These are phyloP conservation scores for Melieria crassipennis DNA, from an alignment of 2,888 invertebrate species.

Conservation along the genomic window DNA sequence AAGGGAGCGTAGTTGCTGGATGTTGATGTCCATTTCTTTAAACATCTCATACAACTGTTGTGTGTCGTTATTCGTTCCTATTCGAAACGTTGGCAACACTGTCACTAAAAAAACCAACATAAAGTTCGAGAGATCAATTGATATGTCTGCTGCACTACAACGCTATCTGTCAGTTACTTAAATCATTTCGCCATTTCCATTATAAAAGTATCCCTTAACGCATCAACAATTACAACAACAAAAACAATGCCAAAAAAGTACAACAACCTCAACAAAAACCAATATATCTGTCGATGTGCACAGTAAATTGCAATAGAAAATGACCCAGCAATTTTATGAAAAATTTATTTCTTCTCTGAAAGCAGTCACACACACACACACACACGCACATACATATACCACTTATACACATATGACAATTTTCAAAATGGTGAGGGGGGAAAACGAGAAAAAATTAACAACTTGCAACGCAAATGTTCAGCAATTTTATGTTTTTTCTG, in stretches of 20 bases:
- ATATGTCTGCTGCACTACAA: conserved; percentile 12
- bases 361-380: conserved; percentile 9
- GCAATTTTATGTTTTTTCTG: no score
- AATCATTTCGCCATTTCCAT: conserved; percentile 36
- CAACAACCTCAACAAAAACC: conserved; percentile 20
- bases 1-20: no score
- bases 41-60: no score
- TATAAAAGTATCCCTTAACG: neutral
- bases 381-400: neutral
- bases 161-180: conserved; percentile 30
- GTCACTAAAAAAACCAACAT: neutral
- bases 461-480: no score
- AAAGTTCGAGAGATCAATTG: conserved; percentile 19
- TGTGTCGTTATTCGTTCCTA: no score
- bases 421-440: no score
- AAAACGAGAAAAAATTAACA: no score
- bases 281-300: conserved; percentile 20
- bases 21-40: no score
- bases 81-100: no score
- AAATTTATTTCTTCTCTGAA: conserved; percentile 39
- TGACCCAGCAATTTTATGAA: conserved; percentile 46
- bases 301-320: conserved; percentile 43
- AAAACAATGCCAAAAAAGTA: neutral
- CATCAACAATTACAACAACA: conserved; percentile 15
- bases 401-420: no score